phyloP scores from a whole-genome alignment of 2,888 invertebrate genomes.

The Itoplectis maculator region DNA sequence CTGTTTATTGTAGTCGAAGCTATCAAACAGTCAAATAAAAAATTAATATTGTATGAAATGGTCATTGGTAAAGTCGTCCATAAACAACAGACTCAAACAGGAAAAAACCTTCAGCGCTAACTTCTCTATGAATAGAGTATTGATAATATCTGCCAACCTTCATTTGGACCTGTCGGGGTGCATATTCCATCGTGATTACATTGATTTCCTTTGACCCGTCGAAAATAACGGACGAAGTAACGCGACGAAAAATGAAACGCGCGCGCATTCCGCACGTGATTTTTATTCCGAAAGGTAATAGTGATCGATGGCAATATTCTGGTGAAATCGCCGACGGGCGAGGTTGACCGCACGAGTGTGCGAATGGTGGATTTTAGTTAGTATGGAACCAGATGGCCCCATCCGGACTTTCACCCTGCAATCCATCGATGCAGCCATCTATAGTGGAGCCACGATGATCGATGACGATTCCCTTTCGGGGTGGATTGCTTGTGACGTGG shows the following conservation, averaged over 20 bases:
- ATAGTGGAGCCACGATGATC: conserved; percentile 48
- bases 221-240: neutral
- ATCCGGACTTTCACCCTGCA: conserved; percentile 33
- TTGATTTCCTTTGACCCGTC: neutral
- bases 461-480: conserved; percentile 62
- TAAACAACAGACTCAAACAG: too few species aligned
- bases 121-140: too few species aligned
- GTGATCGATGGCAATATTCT: conserved; percentile 4
- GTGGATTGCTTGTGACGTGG: conserved; percentile 43
- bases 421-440: conserved; percentile 37
- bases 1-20: too few species aligned
- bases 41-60: too few species aligned
- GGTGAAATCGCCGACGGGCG: neutral
- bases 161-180: too few species aligned
- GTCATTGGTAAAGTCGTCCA: too few species aligned
- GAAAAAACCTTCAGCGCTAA: too few species aligned
- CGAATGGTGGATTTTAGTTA: conserved; percentile 18
- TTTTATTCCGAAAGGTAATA: neutral
- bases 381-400: conserved; percentile 31
- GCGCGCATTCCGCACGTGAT: neutral
- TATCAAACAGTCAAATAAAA: too few species aligned
- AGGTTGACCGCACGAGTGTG: conserved; percentile 4
- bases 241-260: neutral
- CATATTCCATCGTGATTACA: neutral
- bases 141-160: too few species aligned